Percentiles rank a stretch among this genome's conserved stretches.
Conservation (phyloP, 2,888 invertebrate genomes). For the Caenorhabditis sp. region DNA sequence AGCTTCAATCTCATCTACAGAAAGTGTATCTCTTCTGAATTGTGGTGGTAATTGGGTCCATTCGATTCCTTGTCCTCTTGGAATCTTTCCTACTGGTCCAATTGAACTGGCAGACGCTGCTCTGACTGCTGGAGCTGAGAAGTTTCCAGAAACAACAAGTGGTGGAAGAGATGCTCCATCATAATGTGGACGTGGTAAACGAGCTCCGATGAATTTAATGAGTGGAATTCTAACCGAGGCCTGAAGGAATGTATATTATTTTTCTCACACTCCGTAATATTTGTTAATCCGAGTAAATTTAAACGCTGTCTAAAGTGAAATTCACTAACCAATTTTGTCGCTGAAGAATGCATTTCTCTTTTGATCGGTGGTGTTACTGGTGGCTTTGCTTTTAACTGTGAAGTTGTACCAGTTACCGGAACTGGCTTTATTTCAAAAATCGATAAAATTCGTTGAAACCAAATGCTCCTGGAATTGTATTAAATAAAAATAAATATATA, state of each 20-base stretch:
- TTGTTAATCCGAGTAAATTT: too few species aligned
- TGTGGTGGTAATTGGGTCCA: constrained; percentile 50
- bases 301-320: neutral
- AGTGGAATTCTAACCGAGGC: constrained; percentile 55
- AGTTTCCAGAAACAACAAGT: constrained; percentile 36
- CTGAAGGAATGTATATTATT: too few species aligned
- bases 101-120: constrained; percentile 48
- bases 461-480: constrained; percentile 20
- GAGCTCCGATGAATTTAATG: constrained; percentile 69
- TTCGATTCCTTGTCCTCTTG: constrained; percentile 56
- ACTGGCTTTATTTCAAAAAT: constrained; percentile 17
- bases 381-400: neutral
- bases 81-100: constrained; percentile 60
- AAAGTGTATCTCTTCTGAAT: constrained; percentile 57
- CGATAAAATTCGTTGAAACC: constrained; percentile 32
- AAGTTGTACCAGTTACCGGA: constrained; percentile 12
- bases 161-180: constrained; percentile 38
- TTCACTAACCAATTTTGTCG: constrained; percentile 15
- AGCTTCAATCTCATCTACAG: constrained; percentile 64
- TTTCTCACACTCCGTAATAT: too few species aligned
- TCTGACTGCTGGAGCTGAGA: constrained; percentile 2
- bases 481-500: neutral
- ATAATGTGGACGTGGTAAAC: constrained; percentile 64
- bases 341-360: constrained; percentile 37
- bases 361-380: constrained; percentile 10